A percentile compares a stretch with the other conserved stretches of the same genome.
phyloP scores from a whole-genome alignment of 1,140 invertebrate species.

The Heliconius nattereri region DNA sequence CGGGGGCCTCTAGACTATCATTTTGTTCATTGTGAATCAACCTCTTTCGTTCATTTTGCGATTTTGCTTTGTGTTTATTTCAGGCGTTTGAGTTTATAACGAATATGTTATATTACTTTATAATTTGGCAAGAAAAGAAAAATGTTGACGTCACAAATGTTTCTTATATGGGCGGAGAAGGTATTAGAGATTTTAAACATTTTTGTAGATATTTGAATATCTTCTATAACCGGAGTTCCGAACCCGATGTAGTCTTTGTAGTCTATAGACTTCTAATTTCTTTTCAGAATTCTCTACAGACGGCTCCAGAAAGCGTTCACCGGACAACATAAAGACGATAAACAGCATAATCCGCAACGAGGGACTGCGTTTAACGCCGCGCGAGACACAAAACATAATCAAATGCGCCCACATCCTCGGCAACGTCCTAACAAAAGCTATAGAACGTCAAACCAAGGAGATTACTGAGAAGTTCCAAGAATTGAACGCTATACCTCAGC shows the following conservation, averaged over 20 bases:
- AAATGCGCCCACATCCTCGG: conserved; percentile 73
- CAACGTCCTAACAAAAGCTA: conserved; percentile 64
- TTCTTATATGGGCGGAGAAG: too few relatives aligned
- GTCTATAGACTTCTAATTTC: not conserved
- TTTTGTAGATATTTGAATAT: too few relatives aligned
- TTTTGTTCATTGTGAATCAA: too few relatives aligned
- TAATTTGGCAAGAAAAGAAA: too few relatives aligned
- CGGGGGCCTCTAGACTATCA: too few relatives aligned
- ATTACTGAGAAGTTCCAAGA: conserved; percentile 47
- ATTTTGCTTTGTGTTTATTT: too few relatives aligned
- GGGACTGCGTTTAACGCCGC: conserved; percentile 62
- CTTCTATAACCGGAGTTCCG: too few relatives aligned
- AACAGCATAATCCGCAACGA: conserved; percentile 68
- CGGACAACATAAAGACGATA: conserved; percentile 56
- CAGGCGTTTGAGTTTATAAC: too few relatives aligned
- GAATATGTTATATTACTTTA: too few relatives aligned
- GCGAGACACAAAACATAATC: conserved; percentile 71
- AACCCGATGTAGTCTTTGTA: too few relatives aligned
- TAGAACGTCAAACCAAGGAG: conserved; percentile 58
- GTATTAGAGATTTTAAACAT: too few relatives aligned
- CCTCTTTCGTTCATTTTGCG: not conserved
- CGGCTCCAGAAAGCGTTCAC: conserved; percentile 57
- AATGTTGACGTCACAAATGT: too few relatives aligned
- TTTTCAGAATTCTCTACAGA: conserved; percentile 62
- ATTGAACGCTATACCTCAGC: conserved; percentile 34